Base-by-base conservation (phyloP, 2,113 vertebrate genomes). In the Scophthalmus maximus region DNA sequence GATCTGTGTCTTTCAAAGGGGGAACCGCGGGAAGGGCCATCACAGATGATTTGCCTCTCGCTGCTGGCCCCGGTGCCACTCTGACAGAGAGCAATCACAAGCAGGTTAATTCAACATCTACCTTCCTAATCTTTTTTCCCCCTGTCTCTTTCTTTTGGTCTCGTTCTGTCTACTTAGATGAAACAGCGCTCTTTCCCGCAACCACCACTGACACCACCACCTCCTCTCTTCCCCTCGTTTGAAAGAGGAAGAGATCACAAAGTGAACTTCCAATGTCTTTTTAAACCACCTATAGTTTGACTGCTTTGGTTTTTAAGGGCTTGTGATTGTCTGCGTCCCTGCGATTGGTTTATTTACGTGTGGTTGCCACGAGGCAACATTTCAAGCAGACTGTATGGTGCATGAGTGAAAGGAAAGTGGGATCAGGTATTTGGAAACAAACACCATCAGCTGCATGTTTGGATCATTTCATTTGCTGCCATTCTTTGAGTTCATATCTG, bases 1-100 rank as follows among this genome's bases (percentile, higher is more conserved):
- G 93, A 96, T 95, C 93, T 88, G 91, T 93, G 93, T 93, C 93
- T 91, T 90, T 94, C 87, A 86, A 91, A 92, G 91, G 83, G 73
- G 89, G 88, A 88, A 83, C 68, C 81, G 86, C 82, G 50, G 88
- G 90, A 92, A 88, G 89, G 94, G 91, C 91, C 91, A 93, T 94
- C 93, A 96, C 93, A 94, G 93, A 86, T 51, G 87, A 90, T 89
- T 88, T 93, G 93, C 86, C 90, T 92, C 91, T 89, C 70, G 72
- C 85, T 91, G 88, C 84, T 90, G 91, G 92, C 78, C 86, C 85
- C 83, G 81, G 87, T 90, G 91, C 87, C 77, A 90, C 84, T 91
- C 91, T 64, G 92, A 93, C 93, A 93, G 88, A 86, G 87, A 88
- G 87, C 92, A 91, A 92, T 93, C 92, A 92, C 87, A 91, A 89